Evolutionary conservation across 2,888 invertebrate species (phyloP).

Genomic region (Cartodere bifasciata): DNA sequence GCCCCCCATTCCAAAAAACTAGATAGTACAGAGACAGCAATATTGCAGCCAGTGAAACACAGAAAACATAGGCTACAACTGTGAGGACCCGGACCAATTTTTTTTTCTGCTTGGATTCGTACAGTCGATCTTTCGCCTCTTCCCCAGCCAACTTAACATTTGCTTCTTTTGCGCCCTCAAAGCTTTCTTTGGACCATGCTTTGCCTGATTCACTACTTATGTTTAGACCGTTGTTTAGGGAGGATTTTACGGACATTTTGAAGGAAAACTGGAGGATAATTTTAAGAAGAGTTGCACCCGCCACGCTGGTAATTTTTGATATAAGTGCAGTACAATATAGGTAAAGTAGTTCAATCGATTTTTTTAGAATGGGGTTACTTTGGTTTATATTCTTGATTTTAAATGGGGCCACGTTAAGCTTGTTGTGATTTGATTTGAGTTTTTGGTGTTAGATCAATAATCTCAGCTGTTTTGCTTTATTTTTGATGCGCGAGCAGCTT

Average conservation of each 20-base stretch:
- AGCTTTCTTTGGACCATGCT: slow-evolving; percentile 24
- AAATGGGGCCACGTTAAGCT: too few relatives aligned
- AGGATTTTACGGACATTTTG: slow-evolving; percentile 45
- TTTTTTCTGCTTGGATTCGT: slow-evolving; percentile 74
- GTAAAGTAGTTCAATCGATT: too few relatives aligned
- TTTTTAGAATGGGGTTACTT: too few relatives aligned
- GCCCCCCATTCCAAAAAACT: slow-evolving; percentile 81
- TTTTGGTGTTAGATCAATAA: too few relatives aligned
- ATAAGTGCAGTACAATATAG: too few relatives aligned
- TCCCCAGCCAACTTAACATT: slow-evolving; percentile 55
- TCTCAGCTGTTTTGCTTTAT: too few relatives aligned
- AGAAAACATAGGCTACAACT: slow-evolving; percentile 85
- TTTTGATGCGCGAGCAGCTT: too few relatives aligned
- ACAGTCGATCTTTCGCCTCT: slow-evolving; percentile 54
- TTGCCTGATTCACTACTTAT: slow-evolving; percentile 18
- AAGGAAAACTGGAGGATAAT: slow-evolving; percentile 9
- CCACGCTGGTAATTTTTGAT: slow-evolving; percentile 17
- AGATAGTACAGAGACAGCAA: slow-evolving; percentile 89
- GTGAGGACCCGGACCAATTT: slow-evolving; percentile 84
- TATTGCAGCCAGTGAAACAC: slow-evolving; percentile 87
- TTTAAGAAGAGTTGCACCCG: slow-evolving; percentile 17
- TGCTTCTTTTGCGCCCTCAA: too few relatives aligned
- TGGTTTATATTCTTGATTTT: too few relatives aligned
- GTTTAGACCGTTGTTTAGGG: slow-evolving; percentile 42
- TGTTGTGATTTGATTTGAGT: too few relatives aligned